Percentiles rank a stretch among this genome's conserved stretches.
Evolutionary conservation across 2,888 invertebrate genomes (phyloP).

Genomic region (Pyrgus malvae): DNA sequence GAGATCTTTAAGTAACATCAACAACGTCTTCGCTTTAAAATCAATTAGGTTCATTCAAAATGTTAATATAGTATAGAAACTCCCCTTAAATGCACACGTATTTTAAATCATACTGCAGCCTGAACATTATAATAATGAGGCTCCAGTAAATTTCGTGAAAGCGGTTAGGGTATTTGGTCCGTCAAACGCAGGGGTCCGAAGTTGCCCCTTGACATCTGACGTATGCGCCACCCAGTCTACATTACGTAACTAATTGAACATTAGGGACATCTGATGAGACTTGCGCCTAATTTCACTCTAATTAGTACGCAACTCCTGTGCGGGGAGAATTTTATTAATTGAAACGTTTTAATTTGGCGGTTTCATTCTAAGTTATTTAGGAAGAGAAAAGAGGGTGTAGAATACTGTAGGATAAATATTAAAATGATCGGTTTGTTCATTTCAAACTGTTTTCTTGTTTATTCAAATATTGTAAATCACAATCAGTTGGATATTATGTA

Average conservation of each 20-base stretch:
- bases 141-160: constrained; percentile 2
- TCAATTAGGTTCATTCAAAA: no score
- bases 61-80: neutral
- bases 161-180: constrained; percentile 4
- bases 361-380: no score
- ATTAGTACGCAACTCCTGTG: constrained; percentile 16
- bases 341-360: constrained; percentile 14
- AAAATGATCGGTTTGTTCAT: no score
- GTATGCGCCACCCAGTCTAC: constrained; percentile 13
- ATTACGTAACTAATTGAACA: constrained; percentile 23
- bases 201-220: constrained; percentile 21
- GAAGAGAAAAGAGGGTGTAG: no score
- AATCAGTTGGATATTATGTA: no score
- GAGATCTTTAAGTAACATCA: no score
- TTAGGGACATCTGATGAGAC: constrained; percentile 26
- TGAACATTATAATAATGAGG: constrained; percentile 16
- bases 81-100: neutral
- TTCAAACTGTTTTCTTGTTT: no score
- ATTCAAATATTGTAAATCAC: no score
- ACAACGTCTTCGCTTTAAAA: no score
- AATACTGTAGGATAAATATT: no score
- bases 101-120: neutral
- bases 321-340: constrained; percentile 24
- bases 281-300: constrained; percentile 21
- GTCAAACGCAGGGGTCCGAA: constrained; percentile 8